Percentiles rank a stretch among this genome's conserved stretches.
phyloP scores from a whole-genome alignment of 2,888 invertebrate genomes.

The Latrodectus elegans region DNA sequence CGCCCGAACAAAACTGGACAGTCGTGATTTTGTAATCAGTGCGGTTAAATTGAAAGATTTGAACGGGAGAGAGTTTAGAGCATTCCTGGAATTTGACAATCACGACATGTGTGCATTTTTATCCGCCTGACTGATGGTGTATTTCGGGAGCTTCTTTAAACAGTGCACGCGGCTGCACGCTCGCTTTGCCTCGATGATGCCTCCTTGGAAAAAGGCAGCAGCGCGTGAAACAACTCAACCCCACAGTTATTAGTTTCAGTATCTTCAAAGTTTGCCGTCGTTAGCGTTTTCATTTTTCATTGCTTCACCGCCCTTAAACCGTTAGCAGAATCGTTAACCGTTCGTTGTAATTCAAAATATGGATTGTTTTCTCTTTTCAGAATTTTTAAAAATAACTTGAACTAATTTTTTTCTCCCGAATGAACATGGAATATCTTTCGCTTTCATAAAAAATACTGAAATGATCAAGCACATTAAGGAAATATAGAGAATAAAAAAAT shows the following conservation, averaged over 20 bases:
- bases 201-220: not conserved
- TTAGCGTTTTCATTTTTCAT: not conserved
- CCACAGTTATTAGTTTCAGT: too few relatives aligned
- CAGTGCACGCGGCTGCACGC: not conserved
- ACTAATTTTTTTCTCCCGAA: too few relatives aligned
- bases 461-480: too few relatives aligned
- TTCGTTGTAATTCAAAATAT: too few relatives aligned
- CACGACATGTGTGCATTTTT: not conserved
- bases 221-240: constrained; percentile 1
- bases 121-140: not conserved
- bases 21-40: not conserved
- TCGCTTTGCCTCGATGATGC: constrained; percentile 5
- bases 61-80: not conserved
- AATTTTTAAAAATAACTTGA: too few relatives aligned
- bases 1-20: not conserved
- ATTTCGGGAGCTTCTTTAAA: constrained; percentile 1
- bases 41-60: not conserved
- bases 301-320: not conserved
- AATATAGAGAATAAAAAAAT: too few relatives aligned
- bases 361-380: too few relatives aligned
- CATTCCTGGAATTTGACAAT: not conserved
- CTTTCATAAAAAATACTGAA: too few relatives aligned
- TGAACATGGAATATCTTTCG: too few relatives aligned
- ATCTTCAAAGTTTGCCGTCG: not conserved
- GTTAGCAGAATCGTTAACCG: not conserved